A percentile compares a stretch with the other conserved stretches of the same genome.
Evolutionary conservation across 2,113 vertebrate genomes (phyloP).

Genomic region (Tichodroma muraria): DNA sequence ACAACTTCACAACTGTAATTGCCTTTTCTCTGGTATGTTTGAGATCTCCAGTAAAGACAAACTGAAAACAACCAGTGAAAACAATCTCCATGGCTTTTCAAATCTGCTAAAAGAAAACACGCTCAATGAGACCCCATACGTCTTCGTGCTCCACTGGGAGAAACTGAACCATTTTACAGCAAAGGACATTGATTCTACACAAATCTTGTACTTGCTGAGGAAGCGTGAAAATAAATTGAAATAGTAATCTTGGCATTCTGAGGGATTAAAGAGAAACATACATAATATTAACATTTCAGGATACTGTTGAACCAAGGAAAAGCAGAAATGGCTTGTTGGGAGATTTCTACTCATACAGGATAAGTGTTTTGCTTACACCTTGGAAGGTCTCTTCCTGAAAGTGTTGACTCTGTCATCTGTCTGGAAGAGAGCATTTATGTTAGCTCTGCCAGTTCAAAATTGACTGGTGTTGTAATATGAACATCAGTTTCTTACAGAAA

Average conservation of each 20-base stretch:
- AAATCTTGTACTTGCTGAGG: background rate
- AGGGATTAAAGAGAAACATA: background rate
- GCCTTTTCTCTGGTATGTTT: background rate
- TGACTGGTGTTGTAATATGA: background rate
- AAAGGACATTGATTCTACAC: background rate
- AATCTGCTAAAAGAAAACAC: background rate
- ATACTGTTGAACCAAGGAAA: background rate
- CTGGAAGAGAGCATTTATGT: background rate
- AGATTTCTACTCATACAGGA: background rate
- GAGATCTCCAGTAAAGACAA: background rate
- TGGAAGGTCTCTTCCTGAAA: background rate
- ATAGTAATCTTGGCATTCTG: background rate
- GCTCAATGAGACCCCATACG: fast-evolving
- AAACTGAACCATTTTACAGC: background rate
- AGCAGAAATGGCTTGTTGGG: background rate
- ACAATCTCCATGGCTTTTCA: background rate
- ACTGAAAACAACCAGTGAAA: background rate
- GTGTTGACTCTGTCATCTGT: background rate
- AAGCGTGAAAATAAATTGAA: background rate
- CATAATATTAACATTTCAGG: background rate
- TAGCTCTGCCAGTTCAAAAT: background rate
- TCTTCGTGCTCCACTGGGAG: background rate
- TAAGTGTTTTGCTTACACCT: background rate
- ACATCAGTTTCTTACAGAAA: background rate
- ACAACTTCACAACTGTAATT: background rate